Evolutionary conservation across 2,888 invertebrate genomes (phyloP).

Genomic region (Harpagoxenus sublaevis): DNA sequence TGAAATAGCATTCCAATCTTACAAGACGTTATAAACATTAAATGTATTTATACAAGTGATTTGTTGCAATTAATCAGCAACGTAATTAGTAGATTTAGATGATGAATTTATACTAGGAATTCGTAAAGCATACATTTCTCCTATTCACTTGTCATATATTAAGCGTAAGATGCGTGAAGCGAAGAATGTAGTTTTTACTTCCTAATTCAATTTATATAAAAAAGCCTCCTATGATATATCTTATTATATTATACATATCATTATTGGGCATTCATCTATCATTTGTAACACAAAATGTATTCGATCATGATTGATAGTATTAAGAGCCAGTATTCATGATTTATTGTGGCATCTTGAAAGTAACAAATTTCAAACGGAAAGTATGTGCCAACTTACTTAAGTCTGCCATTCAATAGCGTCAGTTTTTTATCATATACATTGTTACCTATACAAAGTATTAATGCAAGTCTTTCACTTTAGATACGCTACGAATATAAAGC

Average conservation of each 20-base stretch:
- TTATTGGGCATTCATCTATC: slow-evolving; percentile 81
- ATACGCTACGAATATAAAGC: not conserved
- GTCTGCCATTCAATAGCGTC: slow-evolving; percentile 19
- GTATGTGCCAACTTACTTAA: slow-evolving; percentile 56
- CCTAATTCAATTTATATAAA: not conserved
- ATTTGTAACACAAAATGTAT: slow-evolving; percentile 62
- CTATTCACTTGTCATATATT: slow-evolving; percentile 19
- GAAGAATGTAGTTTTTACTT: slow-evolving; percentile 20
- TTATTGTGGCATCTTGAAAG: slow-evolving; percentile 1
- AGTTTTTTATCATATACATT: slow-evolving; percentile 15
- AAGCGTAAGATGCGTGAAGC: not conserved
- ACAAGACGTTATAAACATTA: slow-evolving; percentile 6
- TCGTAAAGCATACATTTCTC: slow-evolving; percentile 14
- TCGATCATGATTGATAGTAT: slow-evolving; percentile 55
- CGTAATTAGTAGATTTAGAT: slow-evolving; percentile 15
- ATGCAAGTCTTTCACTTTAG: slow-evolving; percentile 39
- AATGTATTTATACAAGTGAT: not conserved
- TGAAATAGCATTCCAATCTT: slow-evolving; percentile 19
- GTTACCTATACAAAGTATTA: slow-evolving; percentile 2
- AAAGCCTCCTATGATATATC: slow-evolving; percentile 52
- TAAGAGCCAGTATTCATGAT: slow-evolving; percentile 55
- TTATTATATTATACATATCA: slow-evolving; percentile 80
- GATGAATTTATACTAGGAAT: slow-evolving; percentile 19
- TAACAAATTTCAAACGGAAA: slow-evolving; percentile 39
- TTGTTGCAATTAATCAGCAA: slow-evolving; percentile 11